phyloP scores from a whole-genome alignment of 1,140 invertebrate genomes.

The Stegodyphus mimosarum region DNA sequence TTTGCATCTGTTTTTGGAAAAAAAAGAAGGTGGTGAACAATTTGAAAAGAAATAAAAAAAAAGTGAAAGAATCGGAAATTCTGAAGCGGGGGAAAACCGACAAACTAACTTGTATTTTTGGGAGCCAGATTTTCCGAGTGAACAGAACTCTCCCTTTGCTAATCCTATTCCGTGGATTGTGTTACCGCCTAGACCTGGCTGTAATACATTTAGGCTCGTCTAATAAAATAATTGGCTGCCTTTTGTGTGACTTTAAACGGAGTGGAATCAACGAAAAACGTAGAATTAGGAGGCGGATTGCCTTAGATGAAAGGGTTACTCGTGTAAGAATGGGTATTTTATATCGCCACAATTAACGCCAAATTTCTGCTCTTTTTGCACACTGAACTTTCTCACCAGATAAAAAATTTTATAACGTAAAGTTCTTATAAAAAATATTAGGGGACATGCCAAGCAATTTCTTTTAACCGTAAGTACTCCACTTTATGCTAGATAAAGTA shows the following conservation, averaged over 20 bases:
- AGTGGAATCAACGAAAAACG: neutral
- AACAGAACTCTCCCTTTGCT: slow-evolving; percentile 5
- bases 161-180: slow-evolving; percentile 36
- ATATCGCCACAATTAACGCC: too few relatives aligned
- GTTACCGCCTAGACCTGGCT: slow-evolving; percentile 28
- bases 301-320: neutral
- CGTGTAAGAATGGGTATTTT: neutral
- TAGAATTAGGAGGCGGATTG: neutral
- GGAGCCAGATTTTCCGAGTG: slow-evolving; percentile 21
- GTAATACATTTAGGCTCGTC: slow-evolving; percentile 23
- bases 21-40: neutral
- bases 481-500: too few relatives aligned
- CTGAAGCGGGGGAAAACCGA: neutral
- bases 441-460: too few relatives aligned
- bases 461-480: too few relatives aligned
- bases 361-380: too few relatives aligned
- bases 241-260: slow-evolving; percentile 48
- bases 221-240: slow-evolving; percentile 46
- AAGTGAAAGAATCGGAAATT: too few relatives aligned
- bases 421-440: too few relatives aligned
- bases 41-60: neutral
- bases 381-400: too few relatives aligned
- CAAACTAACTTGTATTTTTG: neutral
- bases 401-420: too few relatives aligned
- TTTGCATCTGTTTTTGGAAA: slow-evolving; percentile 19